phyloP scores from a whole-genome alignment of 2,888 invertebrate species.

The Platypus cylindrus region DNA sequence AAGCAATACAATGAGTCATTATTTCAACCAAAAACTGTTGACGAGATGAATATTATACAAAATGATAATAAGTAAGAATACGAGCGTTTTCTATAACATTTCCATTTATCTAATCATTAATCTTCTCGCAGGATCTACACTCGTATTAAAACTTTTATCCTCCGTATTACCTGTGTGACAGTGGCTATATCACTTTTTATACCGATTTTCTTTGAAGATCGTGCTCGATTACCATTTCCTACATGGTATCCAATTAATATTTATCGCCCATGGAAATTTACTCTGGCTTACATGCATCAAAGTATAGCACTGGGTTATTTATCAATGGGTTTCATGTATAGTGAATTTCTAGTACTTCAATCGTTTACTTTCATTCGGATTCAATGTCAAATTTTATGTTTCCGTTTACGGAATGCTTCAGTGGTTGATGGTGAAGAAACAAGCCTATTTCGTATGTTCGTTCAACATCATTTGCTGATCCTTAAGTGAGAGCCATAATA shows the following conservation, averaged over 20 bases:
- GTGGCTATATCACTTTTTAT: not conserved
- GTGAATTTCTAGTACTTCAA: not conserved
- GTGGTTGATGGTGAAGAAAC: not conserved
- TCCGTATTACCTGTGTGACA: not conserved
- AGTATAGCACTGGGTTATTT: not conserved
- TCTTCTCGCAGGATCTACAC: too few species aligned
- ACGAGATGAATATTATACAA: not conserved
- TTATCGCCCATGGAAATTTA: not conserved
- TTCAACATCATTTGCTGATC: not conserved
- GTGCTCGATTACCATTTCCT: not conserved
- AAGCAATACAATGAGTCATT: constrained; percentile 1
- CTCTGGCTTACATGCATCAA: constrained; percentile 1
- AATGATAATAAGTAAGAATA: not conserved
- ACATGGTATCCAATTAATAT: constrained; percentile 1
- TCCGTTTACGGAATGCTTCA: not conserved
- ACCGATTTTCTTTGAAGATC: not conserved
- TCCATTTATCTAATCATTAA: not conserved
- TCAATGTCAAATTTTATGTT: constrained; percentile 1
- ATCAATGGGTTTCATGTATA: not conserved
- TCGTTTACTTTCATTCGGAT: not conserved
- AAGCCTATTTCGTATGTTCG: not conserved
- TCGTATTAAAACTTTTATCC: too few species aligned
- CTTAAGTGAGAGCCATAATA: constrained; percentile 2
- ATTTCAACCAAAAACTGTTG: constrained; percentile 1
- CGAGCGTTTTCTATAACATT: not conserved